Base-by-base conservation (phyloP, 2,113 vertebrate genomes). In the Uria lomvia region DNA sequence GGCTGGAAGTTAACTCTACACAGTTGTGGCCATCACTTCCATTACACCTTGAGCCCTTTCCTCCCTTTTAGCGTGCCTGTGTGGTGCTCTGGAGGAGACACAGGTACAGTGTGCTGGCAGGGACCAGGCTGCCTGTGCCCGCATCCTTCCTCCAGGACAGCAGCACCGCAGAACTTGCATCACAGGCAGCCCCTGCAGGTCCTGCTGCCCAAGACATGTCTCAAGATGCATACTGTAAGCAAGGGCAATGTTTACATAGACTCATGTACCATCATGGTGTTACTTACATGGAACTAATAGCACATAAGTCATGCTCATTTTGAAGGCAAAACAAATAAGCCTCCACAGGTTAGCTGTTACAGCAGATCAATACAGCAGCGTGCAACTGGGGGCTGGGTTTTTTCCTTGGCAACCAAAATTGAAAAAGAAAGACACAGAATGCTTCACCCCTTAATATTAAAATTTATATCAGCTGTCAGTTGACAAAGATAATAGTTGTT, bases 131-230 rank as follows among this genome's bases (percentile, higher is more conserved):
- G 23, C 30, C 59, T 0, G 0, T 16, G 60, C 26, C 50, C 2
- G 2, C 49, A 4, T 7, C 47, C 56, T 2, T 6, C 20, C 11
- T 15, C 0, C 5, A 11, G 55, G 2, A 13, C 4, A 1, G 78
- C 45, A 36, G 74, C 60, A n/a, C 12, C 0, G 0, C 56, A 6
- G 23, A 15, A 8, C 20, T 19, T 9, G 23, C 32, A 3, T 27
- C 53, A 5, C 0, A 1, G 58, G 71, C 47, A 83, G 72, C 22
- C 47, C 18, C 2, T 3, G 0, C 7, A 1, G 15, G 67, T 27
- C 79, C 22, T 6, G 3, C 43, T 65, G 65, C 65, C 47, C 0
- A 0, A 21, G 21, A 17, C n/a, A 5, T 0, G 1, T 1, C 1
- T 4, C 43, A 14, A 9, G 26, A 4, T 3, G 17, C 0, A 3